Base-by-base conservation (phyloP, 2,113 vertebrate species). In the Oryzias melastigma region DNA sequence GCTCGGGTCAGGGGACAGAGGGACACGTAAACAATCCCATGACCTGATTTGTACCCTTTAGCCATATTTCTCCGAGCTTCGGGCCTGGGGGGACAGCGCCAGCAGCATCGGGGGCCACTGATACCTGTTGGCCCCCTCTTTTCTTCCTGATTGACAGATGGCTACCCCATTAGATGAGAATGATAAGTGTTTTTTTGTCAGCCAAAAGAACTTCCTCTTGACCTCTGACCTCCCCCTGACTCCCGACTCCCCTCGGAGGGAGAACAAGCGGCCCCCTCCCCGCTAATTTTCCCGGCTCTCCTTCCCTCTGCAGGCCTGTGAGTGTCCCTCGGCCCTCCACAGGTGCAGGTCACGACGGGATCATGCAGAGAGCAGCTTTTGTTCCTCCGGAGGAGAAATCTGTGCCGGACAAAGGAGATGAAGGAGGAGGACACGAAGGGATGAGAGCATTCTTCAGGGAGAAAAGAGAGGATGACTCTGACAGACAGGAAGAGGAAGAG, bases 191-290 rank as follows among this genome's bases (percentile, higher is more conserved):
- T 92, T 95, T 91, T 93, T 90, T 85, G 82, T 90, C 87, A 82
- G 92, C 86, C 92, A 92, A 93, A 93, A 92, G 92, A 93, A 95
- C 92, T 96, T 96, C 94, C 95, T 97, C 94, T 95, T 95, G 92
- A 95, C 93, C 94, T 82, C 80, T 91, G 90, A 94, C 93, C 94
- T 85, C 88, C 89, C 91, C 73, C 91, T 91, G 91, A 95, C 92
- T 94, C 93, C 92, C 92, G 91, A 95, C 94, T 94, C 93, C 90
- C 93, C 93, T 92, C 68, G 63, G 73, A 68, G 92, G 83, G 92
- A 91, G 91, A 88, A 46, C 57, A 50, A 88, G 47, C 48, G 46
- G 15, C 6, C 8, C 88, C 88, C 92, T 92, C 85, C 93, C 65
- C 58, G 62, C 58, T 47, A 41, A 52, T 29, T 29, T 12, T 20